Evolutionary conservation across 2,888 invertebrate genomes (phyloP).

Genomic region (Sceliomorpha sp.): DNA sequence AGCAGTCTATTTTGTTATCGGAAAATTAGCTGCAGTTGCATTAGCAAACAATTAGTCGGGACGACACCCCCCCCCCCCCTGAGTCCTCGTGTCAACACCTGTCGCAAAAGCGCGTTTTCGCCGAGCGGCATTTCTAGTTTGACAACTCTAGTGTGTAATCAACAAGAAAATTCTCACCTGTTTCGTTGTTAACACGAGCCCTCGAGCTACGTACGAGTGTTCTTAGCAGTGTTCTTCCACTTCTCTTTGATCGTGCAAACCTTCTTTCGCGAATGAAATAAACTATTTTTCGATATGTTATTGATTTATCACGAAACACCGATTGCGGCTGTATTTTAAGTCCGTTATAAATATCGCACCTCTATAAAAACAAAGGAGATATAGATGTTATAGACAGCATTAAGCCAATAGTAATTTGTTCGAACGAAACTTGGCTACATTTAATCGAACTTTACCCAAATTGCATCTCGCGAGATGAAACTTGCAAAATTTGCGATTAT

Average conservation of each 20-base stretch:
- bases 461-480: conserved; percentile 16
- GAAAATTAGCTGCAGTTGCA: conserved; percentile 55
- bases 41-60: conserved; percentile 64
- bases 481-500: background rate
- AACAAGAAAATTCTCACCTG: conserved; percentile 5
- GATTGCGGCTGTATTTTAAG: too few species aligned
- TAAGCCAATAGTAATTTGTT: conserved; percentile 26
- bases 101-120: conserved; percentile 35
- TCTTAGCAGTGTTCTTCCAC: background rate
- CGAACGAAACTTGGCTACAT: conserved; percentile 30
- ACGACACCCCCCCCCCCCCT: conserved; percentile 63
- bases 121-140: conserved; percentile 4
- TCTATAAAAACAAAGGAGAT: too few species aligned
- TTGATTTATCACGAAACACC: too few species aligned
- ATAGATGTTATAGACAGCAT: too few species aligned
- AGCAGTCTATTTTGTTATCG: conserved; percentile 33
- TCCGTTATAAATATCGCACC: too few species aligned
- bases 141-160: conserved; percentile 8
- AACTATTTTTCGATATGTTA: too few species aligned
- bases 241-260: too few species aligned
- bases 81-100: conserved; percentile 63
- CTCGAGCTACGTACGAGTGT: background rate
- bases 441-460: conserved; percentile 26
- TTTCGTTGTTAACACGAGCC: conserved; percentile 2
- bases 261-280: too few species aligned